phyloP scores from a whole-genome alignment of 2,797 vertebrate genomes.

The Sebastes cheni region DNA sequence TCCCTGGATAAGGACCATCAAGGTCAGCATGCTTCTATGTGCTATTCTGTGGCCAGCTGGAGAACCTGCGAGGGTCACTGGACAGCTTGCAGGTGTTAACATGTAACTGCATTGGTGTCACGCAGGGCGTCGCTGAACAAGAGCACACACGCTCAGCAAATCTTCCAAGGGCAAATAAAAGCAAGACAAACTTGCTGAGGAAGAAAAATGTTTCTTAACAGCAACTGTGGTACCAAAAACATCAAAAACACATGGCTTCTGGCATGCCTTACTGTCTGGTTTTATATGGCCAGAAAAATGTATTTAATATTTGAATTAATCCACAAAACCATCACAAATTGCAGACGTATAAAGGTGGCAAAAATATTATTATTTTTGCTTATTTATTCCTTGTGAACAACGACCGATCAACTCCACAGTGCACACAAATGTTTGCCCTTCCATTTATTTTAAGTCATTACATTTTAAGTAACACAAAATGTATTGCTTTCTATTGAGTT shows the following conservation, averaged over 20 bases:
- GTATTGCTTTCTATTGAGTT: not conserved
- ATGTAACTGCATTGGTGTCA: not conserved
- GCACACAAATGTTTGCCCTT: not conserved
- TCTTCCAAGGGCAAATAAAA: not conserved
- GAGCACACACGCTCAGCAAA: slow-evolving; percentile 19
- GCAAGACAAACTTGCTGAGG: not conserved
- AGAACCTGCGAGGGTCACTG: not conserved
- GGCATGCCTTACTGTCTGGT: not conserved
- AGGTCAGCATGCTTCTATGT: not conserved
- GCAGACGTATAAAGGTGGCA: not conserved
- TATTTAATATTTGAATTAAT: not conserved
- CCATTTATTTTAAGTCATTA: not conserved
- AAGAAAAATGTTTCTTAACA: not conserved
- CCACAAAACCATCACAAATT: not conserved
- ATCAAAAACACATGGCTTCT: not conserved
- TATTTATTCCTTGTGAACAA: not conserved
- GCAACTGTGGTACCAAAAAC: not conserved
- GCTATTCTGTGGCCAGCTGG: not conserved
- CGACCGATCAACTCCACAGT: not conserved
- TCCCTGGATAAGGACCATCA: not conserved
- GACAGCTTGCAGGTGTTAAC: slow-evolving; percentile 20
- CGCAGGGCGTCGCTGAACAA: slow-evolving; percentile 12
- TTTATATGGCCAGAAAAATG: not conserved
- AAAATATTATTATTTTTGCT: not conserved
- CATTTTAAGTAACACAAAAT: not conserved